phyloP scores from a whole-genome alignment of 2,888 invertebrate species.

The Protodeltote pygarga region DNA sequence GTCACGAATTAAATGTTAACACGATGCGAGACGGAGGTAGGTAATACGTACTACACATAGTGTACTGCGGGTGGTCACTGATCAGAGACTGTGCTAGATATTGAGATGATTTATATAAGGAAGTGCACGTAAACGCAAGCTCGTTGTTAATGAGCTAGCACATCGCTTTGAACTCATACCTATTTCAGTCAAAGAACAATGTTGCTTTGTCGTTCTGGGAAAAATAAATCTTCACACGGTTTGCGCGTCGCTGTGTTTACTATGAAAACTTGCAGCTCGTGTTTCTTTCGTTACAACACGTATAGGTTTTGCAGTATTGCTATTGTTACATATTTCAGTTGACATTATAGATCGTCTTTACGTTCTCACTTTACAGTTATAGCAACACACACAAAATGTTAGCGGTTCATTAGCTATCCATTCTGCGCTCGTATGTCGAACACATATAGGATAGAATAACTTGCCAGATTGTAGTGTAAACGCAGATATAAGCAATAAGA shows the following conservation, averaged over 20 bases:
- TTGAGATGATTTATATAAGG: slow-evolving; percentile 42
- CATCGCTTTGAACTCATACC: slow-evolving; percentile 73
- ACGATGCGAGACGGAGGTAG: slow-evolving; percentile 21
- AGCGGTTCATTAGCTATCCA: slow-evolving; percentile 21
- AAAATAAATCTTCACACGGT: slow-evolving; percentile 75
- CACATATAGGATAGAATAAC: slow-evolving; percentile 9
- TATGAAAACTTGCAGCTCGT: slow-evolving; percentile 67
- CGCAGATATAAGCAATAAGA: slow-evolving; percentile 30
- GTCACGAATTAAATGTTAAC: slow-evolving; percentile 42
- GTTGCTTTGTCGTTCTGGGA: slow-evolving; percentile 78
- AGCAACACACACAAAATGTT: slow-evolving; percentile 37
- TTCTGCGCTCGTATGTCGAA: not conserved
- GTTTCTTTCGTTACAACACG: slow-evolving; percentile 61
- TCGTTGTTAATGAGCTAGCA: slow-evolving; percentile 70
- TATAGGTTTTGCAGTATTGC: slow-evolving; percentile 55
- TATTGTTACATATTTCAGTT: slow-evolving; percentile 57
- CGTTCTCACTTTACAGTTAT: slow-evolving; percentile 50
- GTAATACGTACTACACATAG: no score
- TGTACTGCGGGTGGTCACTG: slow-evolving; percentile 43
- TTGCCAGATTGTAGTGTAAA: slow-evolving; percentile 35
- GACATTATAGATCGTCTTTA: slow-evolving; percentile 41
- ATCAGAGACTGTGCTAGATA: slow-evolving; percentile 22
- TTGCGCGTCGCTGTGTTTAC: slow-evolving; percentile 65
- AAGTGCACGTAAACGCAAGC: slow-evolving; percentile 60
- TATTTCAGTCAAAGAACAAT: slow-evolving; percentile 76